Evolutionary conservation across 2,888 invertebrate genomes (phyloP), one percentile per base, ranked within the genome.

Genomic region (Cheilosia pagana): DNA sequence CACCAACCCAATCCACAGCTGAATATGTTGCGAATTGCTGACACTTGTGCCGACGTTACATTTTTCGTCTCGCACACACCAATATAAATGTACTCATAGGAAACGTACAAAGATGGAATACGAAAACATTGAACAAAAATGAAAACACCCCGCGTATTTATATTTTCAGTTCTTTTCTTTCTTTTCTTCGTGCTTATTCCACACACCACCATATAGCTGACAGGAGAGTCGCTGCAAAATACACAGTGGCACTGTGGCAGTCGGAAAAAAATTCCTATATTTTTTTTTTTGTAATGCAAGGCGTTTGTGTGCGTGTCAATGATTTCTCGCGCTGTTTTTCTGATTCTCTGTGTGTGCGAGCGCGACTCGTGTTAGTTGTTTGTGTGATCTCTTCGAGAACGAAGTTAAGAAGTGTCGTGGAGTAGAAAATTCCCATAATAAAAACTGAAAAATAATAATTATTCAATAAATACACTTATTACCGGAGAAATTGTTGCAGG

Each of bases 301-400:
- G 16, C 14, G 28, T 8, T 25, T 59, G 41, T 57, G n/a, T 57
- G 50, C 19, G 45, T 65, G 41, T 6, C 19, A 10, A 35, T 57
- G 57, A 67, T 75, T 75, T 67, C 75, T 67, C 65, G 60, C 50
- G 53, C 52, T 16, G 75, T 21, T 41, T 57, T 57, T 60, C 25
- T 16, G 41, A 39, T 71, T 50, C 65, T 1, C 10, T 45, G 19
- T 68, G 59, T 76, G 76, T 76, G 76, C 68, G 76, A 67, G 31
- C 41, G 53, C 48, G 59, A 35, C 41, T 70, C 68, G 71, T 76
- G 65, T 85, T 81, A 85, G 85, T 85, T 85, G 48, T 65, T 81
- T 43, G 70, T 81, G 85, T 76, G 85, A 85, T 85, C 85, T 85
- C 81, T 48, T 50, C 67, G 71, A 53, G 70, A 74, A 70, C 55